A percentile compares a stretch with the other conserved stretches of the same genome.
Conservation (phyloP, 1,140 invertebrate species). For the Brachionus manjavacas region DNA sequence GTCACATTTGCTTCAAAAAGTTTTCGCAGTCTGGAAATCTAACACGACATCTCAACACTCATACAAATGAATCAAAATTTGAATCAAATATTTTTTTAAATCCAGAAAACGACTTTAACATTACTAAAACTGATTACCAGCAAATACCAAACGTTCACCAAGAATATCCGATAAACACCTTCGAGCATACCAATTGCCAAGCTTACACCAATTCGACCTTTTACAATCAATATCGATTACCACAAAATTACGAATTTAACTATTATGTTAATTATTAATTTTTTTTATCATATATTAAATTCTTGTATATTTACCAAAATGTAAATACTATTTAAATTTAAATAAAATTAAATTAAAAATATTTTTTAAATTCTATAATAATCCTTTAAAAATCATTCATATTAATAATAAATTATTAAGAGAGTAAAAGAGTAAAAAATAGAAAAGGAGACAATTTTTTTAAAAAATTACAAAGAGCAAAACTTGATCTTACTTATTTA, state of each 20-base stretch:
- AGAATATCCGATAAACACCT: background rate
- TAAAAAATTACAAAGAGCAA: too few species aligned
- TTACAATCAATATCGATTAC: background rate
- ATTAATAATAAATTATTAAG: too few species aligned
- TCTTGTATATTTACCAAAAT: background rate
- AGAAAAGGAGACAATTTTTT: too few species aligned
- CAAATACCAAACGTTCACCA: background rate
- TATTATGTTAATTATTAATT: background rate
- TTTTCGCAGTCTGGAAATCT: slow-evolving; percentile 68
- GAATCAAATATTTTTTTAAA: background rate
- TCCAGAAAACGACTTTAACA: background rate
- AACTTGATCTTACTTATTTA: too few species aligned
- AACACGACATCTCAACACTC: slow-evolving; percentile 65
- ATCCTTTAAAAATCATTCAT: too few species aligned
- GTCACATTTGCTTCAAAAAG: slow-evolving; percentile 64
- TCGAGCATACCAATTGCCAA: background rate
- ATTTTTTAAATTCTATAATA: too few species aligned
- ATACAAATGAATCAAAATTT: slow-evolving; percentile 45
- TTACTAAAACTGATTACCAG: background rate
- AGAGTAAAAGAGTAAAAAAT: too few species aligned
- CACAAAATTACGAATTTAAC: background rate
- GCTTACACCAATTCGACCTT: background rate
- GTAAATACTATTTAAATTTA: background rate
- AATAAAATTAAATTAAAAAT: too few species aligned
- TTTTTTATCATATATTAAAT: background rate